Evolutionary conservation across 2,797 vertebrate species (phyloP).

Genomic region (Halcyon leucocephala): DNA sequence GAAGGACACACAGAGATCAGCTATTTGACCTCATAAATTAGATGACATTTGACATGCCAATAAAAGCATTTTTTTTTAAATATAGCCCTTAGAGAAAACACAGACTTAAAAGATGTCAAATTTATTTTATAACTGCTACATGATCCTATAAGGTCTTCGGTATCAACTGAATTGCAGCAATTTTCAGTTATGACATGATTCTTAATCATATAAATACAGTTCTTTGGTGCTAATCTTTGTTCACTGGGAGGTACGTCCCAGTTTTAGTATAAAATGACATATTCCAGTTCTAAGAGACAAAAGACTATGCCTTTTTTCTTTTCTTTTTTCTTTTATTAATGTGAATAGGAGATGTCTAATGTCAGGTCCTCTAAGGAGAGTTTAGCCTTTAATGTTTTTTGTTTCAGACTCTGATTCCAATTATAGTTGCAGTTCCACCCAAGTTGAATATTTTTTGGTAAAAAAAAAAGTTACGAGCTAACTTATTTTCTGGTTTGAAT

Average conservation of each 20-base stretch:
- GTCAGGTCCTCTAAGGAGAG: constrained; percentile 1
- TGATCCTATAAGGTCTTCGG: background rate
- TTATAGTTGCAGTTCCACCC: constrained; percentile 24
- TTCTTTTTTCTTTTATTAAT: background rate
- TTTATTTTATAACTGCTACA: background rate
- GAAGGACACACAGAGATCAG: background rate
- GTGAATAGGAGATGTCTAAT: background rate
- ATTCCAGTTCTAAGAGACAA: background rate
- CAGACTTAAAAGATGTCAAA: background rate
- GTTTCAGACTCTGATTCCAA: constrained; percentile 28
- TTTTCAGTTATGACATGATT: background rate
- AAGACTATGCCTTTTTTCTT: background rate
- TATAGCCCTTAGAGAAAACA: background rate
- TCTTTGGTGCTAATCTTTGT: background rate
- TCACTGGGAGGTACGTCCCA: background rate
- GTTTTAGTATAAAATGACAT: background rate
- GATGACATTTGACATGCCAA: background rate
- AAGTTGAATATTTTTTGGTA: background rate
- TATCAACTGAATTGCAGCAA: background rate
- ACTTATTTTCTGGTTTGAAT: constrained; percentile 44
- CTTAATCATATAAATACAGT: background rate
- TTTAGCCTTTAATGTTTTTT: background rate
- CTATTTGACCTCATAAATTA: background rate
- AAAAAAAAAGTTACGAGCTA: background rate
- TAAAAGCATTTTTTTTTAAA: background rate